Conservation (phyloP, 2,888 invertebrate species). For the Pocota personata region DNA sequence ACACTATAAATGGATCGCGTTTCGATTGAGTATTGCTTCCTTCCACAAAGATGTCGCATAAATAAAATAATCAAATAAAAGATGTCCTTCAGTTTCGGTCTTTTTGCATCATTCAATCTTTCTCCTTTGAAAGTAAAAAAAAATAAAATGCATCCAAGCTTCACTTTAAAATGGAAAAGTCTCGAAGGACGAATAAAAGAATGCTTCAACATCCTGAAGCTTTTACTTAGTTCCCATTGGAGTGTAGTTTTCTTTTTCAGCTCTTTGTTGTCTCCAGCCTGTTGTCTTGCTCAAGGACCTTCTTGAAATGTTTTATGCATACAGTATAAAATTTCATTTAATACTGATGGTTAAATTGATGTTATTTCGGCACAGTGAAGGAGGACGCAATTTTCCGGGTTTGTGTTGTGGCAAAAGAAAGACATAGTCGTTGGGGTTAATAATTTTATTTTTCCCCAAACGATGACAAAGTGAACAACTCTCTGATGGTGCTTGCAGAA, state of each 20-base stretch:
- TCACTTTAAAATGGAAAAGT: slow-evolving; percentile 12
- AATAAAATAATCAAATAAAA: slow-evolving; percentile 23
- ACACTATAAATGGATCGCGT: slow-evolving; percentile 10
- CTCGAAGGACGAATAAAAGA: slow-evolving; percentile 16
- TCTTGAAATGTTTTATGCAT: slow-evolving; percentile 33
- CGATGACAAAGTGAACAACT: slow-evolving; percentile 25
- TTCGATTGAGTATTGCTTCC: slow-evolving; percentile 2
- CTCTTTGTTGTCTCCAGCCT: not conserved
- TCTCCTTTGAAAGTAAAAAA: not conserved
- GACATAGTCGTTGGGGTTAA: slow-evolving; percentile 31
- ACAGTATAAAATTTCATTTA: slow-evolving; percentile 36
- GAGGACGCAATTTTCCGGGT: not conserved
- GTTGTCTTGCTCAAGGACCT: slow-evolving; percentile 34
- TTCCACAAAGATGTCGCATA: slow-evolving; percentile 2
- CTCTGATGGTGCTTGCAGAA: not conserved
- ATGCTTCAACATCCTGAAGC: slow-evolving; percentile 13
- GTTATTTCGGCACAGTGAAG: slow-evolving; percentile 19
- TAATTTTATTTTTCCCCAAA: slow-evolving; percentile 28
- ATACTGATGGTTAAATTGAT: slow-evolving; percentile 44
- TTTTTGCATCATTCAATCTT: slow-evolving; percentile 1
- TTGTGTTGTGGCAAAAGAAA: not conserved
- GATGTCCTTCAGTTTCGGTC: slow-evolving; percentile 24
- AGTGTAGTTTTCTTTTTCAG: not conserved
- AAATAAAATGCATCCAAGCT: slow-evolving; percentile 7
- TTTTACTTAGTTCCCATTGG: slow-evolving; percentile 12